Evolutionary conservation across 92 coral and sea anemone species (phyloP).

Genomic region (Actinernus sp.): DNA sequence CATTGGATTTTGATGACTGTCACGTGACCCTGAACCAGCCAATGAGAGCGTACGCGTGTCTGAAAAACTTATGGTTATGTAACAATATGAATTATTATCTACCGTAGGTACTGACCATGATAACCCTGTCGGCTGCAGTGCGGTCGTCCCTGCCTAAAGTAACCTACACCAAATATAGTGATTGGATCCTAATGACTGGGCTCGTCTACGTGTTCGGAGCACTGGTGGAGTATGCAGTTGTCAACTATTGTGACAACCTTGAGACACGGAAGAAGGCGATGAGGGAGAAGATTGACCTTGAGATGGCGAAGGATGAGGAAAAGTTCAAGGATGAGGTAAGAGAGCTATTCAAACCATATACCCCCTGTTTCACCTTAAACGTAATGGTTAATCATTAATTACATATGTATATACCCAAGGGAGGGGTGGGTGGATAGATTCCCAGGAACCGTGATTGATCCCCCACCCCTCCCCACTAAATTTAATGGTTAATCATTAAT

Average conservation of each 20-base stretch:
- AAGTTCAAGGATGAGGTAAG: conserved; percentile 12
- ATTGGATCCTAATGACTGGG: conserved; percentile 78
- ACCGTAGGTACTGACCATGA: conserved; percentile 89
- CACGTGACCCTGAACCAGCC: no score
- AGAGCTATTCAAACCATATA: background rate
- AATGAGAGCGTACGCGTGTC: no score
- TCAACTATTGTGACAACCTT: conserved; percentile 72
- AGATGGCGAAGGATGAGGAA: conserved; percentile 16
- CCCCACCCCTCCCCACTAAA: no score
- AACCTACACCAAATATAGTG: conserved; percentile 89
- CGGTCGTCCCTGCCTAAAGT: conserved; percentile 86
- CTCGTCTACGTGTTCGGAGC: conserved; percentile 91
- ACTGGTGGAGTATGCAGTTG: conserved; percentile 82
- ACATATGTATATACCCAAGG: no score
- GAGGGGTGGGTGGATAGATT: no score
- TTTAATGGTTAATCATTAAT: no score
- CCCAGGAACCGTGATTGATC: no score
- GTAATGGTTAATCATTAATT: no score
- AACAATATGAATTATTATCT: no score
- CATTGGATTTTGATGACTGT: no score
- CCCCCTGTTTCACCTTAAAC: background rate
- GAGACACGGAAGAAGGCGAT: conserved; percentile 20
- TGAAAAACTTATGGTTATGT: no score
- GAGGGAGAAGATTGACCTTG: conserved; percentile 24
- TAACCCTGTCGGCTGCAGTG: conserved; percentile 81